Conservation (phyloP, 2,113 vertebrate genomes). For the Phodopus roborovskii region DNA sequence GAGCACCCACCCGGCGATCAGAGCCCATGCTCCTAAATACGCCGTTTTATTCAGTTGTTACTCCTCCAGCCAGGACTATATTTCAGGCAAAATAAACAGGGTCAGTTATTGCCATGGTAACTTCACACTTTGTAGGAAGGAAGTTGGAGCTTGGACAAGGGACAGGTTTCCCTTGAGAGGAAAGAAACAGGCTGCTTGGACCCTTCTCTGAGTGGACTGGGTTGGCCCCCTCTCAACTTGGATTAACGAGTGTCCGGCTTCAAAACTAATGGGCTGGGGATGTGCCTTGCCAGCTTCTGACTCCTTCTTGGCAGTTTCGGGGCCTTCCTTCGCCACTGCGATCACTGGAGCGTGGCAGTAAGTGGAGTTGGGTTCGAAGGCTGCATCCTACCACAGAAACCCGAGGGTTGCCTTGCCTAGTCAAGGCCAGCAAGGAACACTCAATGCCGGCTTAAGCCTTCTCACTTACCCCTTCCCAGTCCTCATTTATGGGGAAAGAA, state of each 20-base stretch:
- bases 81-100: conserved; percentile 70
- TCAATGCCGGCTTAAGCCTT: neutral
- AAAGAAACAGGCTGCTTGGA: neutral
- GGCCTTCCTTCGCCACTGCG: neutral
- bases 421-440: conserved; percentile 8
- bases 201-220: conserved; percentile 13
- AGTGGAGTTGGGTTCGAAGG: neutral
- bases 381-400: neutral
- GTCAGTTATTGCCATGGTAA: conserved; percentile 65
- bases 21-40: neutral
- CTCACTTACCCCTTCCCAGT: neutral
- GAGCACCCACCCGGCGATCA: neutral
- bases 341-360: neutral
- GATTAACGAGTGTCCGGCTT: conserved; percentile 46
- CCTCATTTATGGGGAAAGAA: conserved; percentile 68
- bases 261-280: conserved; percentile 4
- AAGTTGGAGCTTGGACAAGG: conserved; percentile 70
- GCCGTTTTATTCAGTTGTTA: neutral
- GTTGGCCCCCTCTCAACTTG: conserved; percentile 49
- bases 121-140: conserved; percentile 70
- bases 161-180: conserved; percentile 43
- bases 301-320: neutral
- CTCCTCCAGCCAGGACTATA: neutral
- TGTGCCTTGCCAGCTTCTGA: neutral
- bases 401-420: neutral